phyloP scores from a whole-genome alignment of 2,113 vertebrate genomes.

The Ariopsis seemanni region DNA sequence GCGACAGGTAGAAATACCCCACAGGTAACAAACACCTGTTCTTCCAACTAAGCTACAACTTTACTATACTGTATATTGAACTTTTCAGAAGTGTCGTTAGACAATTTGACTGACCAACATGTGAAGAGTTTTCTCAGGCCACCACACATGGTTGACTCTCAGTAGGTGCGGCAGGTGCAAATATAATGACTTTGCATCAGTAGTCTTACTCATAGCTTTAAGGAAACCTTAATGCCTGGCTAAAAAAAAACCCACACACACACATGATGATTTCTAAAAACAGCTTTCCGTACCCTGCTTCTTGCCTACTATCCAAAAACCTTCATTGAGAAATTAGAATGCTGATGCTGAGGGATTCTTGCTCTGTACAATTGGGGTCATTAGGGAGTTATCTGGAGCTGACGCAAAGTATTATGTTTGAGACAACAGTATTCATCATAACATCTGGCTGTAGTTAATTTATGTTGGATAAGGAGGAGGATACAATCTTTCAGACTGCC shows the following conservation, averaged over 20 bases:
- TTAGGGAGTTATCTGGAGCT: neutral
- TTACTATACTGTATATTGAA: neutral
- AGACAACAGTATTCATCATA: neutral
- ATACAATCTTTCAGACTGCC: neutral
- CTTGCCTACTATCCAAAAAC: slow-evolving; percentile 15
- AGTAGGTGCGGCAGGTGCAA: neutral
- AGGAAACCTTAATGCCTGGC: neutral
- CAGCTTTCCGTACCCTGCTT: neutral
- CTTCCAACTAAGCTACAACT: neutral
- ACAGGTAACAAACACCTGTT: too few relatives aligned
- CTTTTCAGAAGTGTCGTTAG: neutral
- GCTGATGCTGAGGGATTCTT: neutral
- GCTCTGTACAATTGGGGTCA: too few relatives aligned
- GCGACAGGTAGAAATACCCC: too few relatives aligned
- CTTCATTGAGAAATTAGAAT: slow-evolving; percentile 6
- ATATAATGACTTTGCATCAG: neutral
- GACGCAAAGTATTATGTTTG: neutral
- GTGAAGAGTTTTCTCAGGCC: neutral
- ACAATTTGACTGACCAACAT: too few relatives aligned
- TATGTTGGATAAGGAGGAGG: neutral
- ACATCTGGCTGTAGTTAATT: neutral
- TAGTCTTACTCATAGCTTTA: neutral
- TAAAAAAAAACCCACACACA: neutral
- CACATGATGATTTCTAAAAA: neutral
- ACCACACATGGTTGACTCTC: neutral